A percentile compares a stretch with the other conserved stretches of the same genome.
phyloP scores from a whole-genome alignment of 1,140 invertebrate genomes.

The Achroia grisella region DNA sequence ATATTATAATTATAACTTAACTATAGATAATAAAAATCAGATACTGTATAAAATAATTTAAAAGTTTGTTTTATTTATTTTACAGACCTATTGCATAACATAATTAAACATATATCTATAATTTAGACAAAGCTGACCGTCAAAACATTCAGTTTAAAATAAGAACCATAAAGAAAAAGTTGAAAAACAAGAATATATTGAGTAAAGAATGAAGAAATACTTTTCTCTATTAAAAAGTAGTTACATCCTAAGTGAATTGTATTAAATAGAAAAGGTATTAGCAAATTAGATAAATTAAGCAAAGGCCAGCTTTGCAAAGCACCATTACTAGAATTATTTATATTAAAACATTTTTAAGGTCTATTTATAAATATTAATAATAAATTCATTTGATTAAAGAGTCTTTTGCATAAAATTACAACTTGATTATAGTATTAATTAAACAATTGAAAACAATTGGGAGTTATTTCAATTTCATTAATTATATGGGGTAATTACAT shows the following conservation, averaged over 20 bases:
- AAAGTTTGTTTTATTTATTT: conserved; percentile 2
- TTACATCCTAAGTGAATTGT: conserved; percentile 13
- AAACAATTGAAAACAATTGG: too few relatives aligned
- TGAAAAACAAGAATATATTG: too few relatives aligned
- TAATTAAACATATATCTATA: conserved; percentile 13
- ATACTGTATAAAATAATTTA: too few relatives aligned
- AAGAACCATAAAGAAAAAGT: background rate
- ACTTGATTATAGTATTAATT: too few relatives aligned
- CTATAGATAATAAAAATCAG: too few relatives aligned
- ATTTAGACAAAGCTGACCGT: conserved; percentile 13
- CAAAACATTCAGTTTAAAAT: conserved; percentile 16
- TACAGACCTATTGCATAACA: conserved; percentile 2
- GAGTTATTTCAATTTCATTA: too few relatives aligned
- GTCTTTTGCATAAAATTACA: conserved; percentile 25
- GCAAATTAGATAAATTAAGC: conserved; percentile 6
- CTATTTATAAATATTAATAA: conserved; percentile 3
- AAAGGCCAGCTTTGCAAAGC: conserved; percentile 17
- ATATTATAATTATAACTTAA: too few relatives aligned
- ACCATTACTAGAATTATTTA: conserved; percentile 4
- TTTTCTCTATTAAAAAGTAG: conserved; percentile 48
- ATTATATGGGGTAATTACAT: too few relatives aligned
- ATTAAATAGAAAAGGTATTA: background rate
- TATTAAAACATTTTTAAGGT: conserved; percentile 8
- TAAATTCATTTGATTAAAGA: conserved; percentile 11
- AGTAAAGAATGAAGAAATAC: conserved; percentile 33